A percentile compares a stretch with the other conserved stretches of the same genome.
Evolutionary conservation across 1,140 invertebrate species (phyloP).

Genomic region (Cyclina sinensis): DNA sequence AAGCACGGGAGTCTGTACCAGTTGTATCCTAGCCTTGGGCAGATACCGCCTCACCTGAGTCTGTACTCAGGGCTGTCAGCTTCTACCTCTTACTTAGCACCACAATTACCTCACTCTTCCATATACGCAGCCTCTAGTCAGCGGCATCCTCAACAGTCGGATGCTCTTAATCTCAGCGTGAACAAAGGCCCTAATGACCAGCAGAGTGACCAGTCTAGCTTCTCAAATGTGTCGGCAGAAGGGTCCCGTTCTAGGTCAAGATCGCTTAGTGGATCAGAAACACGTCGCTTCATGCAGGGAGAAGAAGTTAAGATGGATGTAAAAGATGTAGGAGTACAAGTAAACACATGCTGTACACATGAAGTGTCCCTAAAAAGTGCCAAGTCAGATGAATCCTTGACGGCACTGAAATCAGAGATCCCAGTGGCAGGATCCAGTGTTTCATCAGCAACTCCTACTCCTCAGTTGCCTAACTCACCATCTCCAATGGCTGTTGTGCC

Average conservation of each 20-base stretch:
- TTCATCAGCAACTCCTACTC: constrained; percentile 66
- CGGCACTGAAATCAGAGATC: constrained; percentile 5
- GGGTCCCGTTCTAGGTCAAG: constrained; percentile 70
- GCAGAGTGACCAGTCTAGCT: constrained; percentile 64
- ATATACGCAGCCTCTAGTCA: constrained; percentile 68
- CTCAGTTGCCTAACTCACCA: constrained; percentile 62
- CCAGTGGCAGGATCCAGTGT: constrained; percentile 35
- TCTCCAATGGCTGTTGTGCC: constrained; percentile 40
- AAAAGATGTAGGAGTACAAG: constrained; percentile 76
- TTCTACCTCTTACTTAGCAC: constrained; percentile 71
- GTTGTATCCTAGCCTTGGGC: constrained; percentile 70
- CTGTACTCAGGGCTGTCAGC: constrained; percentile 66
- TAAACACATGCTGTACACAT: constrained; percentile 76
- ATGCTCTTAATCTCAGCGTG: constrained; percentile 82
- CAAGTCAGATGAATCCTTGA: constrained; percentile 51
- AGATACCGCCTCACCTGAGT: constrained; percentile 71
- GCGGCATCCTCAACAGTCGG: constrained; percentile 76
- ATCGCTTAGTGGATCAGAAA: constrained; percentile 71
- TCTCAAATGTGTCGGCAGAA: constrained; percentile 70
- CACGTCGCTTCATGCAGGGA: background rate
- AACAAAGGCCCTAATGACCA: constrained; percentile 60
- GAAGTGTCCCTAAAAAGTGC: background rate
- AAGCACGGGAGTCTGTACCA: constrained; percentile 70
- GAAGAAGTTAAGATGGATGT: background rate
- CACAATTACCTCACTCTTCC: constrained; percentile 70